Evolutionary conservation across 2,888 invertebrate genomes (phyloP), one percentile per base, ranked within the genome.

Genomic region (Halocaridina rubra): DNA sequence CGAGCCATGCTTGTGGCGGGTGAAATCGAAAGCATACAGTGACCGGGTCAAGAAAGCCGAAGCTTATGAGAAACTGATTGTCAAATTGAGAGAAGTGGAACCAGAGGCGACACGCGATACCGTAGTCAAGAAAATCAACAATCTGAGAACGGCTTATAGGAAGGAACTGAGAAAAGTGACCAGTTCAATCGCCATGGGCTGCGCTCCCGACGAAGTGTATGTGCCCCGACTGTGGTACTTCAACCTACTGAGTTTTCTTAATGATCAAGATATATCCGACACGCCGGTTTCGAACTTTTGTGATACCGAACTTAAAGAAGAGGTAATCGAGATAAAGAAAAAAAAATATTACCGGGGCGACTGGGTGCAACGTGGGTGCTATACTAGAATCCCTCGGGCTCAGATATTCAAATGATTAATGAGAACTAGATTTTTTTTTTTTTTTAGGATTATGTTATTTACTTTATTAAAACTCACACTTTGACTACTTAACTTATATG

Each of bases 41-140:
- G 64, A 78, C 8, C 30, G 19, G 46, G 22, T 22, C 7, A 53
- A 22, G 13, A 75, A 53, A 29, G 30, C 16, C 19, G 16, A 8
- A n/a, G 64, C 77, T n/a, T 77, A 77, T 22, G 33, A 64, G 13
- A 64, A 39, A 33, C 57, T 78, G 10, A n/a, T 39, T 16, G 33
- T 32, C 30, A 78, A 78, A 32, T 7, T 78, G 57, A 53, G 24
- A 29, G 77, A 77, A 32, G 46, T 46, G 61, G 77, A 77, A n/a
- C 30, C 61, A 24, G 13, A 22, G 77, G 77, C 77, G 8, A 29
- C 19, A 22, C 59, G 77, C 27, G 77, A 61, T 7, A 19, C 29
- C 16, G 76, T 76, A 29, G 59, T 19, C 13, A 76, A 76, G 24
- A 76, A 76, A 59, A 76, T 76, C 24, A 76, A 77, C 64, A 77